Evolutionary conservation across 2,888 invertebrate species (phyloP).

Genomic region (Drosophila demipolita): DNA sequence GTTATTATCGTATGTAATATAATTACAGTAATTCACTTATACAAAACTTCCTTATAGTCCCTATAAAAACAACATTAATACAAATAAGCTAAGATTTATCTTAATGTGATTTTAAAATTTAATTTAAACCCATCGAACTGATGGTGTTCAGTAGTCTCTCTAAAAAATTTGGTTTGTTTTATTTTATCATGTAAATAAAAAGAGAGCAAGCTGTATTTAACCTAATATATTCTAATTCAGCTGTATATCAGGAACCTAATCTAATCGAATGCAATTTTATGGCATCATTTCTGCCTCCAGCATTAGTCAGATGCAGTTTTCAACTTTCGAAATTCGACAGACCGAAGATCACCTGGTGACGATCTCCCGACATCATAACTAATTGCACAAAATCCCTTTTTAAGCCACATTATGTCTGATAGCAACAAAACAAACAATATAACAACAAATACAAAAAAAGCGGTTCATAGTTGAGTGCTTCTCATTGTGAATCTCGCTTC

Average conservation of each 20-base stretch:
- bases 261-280: not conserved
- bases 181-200: not conserved
- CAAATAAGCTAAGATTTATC: not conserved
- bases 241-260: not conserved
- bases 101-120: not conserved
- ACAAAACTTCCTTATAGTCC: not conserved
- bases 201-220: not conserved
- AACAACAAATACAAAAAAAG: conserved; percentile 19
- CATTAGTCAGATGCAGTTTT: conserved; percentile 33
- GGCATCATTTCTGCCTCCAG: not conserved
- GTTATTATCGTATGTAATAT: not conserved
- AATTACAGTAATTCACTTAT: not conserved
- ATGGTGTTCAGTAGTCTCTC: not conserved
- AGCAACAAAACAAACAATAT: not conserved
- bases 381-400: conserved; percentile 29
- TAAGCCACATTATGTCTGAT: conserved; percentile 30
- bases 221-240: not conserved
- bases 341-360: conserved; percentile 4
- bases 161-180: not conserved
- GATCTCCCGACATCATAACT: conserved; percentile 29
- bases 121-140: not conserved
- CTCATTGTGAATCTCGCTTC: conserved; percentile 15
- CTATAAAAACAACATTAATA: not conserved
- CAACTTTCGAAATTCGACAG: conserved; percentile 14
- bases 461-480: conserved; percentile 45